Percentiles rank a stretch among this genome's conserved stretches.
Evolutionary conservation across 2,888 invertebrate species (phyloP).

Genomic region (Eledone cirrhosa): DNA sequence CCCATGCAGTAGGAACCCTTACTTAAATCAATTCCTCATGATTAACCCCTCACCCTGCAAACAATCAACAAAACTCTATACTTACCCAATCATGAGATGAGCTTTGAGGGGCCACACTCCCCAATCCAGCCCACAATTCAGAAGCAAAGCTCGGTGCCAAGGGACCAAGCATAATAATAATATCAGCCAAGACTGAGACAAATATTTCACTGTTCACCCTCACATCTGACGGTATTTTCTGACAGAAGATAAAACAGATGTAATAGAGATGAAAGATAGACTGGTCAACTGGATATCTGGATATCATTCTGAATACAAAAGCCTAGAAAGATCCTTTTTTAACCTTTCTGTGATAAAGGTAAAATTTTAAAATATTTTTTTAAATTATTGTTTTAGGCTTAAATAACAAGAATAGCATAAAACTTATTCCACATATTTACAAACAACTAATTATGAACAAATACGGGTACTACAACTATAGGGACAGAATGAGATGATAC

Average conservation of each 20-base stretch:
- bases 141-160: conserved; percentile 90
- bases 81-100: conserved; percentile 44
- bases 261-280: not conserved
- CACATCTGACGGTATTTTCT: conserved; percentile 63
- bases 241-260: conserved; percentile 34
- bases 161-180: conserved; percentile 87
- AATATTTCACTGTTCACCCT: conserved; percentile 68
- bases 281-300: not conserved
- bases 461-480: no score
- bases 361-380: no score
- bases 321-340: no score
- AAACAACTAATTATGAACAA: no score
- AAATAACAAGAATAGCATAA: no score
- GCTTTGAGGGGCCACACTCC: conserved; percentile 34
- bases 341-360: no score
- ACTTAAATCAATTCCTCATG: no score
- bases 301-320: not conserved
- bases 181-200: conserved; percentile 80
- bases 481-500: no score
- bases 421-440: no score
- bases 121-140: conserved; percentile 83
- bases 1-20: no score
- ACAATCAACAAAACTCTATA: not conserved
- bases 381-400: no score
- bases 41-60: no score